Conservation (phyloP, 2,113 vertebrate genomes). For the Gulo gulo region DNA sequence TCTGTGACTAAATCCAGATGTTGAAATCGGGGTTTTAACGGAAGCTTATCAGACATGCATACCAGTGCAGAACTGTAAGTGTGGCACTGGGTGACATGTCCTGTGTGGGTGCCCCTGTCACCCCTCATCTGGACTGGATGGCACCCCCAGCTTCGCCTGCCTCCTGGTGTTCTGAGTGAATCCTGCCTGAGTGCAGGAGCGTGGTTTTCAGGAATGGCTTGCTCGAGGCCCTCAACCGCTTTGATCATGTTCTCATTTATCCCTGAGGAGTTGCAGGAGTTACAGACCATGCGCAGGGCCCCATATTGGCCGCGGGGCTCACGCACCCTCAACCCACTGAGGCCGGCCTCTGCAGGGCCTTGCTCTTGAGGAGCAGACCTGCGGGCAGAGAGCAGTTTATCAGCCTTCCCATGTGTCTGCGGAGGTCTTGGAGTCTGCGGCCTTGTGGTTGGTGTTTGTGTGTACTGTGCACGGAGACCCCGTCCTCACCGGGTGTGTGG, state of each 20-base stretch:
- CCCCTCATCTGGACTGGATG: fast-evolving
- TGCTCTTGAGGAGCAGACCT: not conserved
- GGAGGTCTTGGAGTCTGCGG: too few species aligned
- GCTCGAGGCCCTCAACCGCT: not conserved
- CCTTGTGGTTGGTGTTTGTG: not conserved
- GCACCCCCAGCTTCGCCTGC: not conserved
- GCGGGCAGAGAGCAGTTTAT: fast-evolving
- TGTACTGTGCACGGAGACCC: fast-evolving
- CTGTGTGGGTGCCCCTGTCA: not conserved
- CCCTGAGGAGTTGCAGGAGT: not conserved
- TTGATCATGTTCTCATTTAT: not conserved
- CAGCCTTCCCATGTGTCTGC: fast-evolving
- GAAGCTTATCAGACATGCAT: not conserved
- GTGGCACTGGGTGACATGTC: not conserved
- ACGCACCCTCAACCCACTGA: fast-evolving
- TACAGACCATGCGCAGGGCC: fast-evolving
- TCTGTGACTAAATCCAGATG: not conserved
- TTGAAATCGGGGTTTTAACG: not conserved
- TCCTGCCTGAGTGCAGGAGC: not conserved
- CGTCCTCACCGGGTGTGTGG: not conserved
- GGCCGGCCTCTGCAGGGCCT: not conserved
- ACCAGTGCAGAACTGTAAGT: fast-evolving
- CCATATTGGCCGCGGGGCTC: fast-evolving
- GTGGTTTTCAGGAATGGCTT: too few species aligned
- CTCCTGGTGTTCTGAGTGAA: not conserved